Conservation (phyloP, 2,888 invertebrate genomes). For the Rhogogaster chlorosoma region DNA sequence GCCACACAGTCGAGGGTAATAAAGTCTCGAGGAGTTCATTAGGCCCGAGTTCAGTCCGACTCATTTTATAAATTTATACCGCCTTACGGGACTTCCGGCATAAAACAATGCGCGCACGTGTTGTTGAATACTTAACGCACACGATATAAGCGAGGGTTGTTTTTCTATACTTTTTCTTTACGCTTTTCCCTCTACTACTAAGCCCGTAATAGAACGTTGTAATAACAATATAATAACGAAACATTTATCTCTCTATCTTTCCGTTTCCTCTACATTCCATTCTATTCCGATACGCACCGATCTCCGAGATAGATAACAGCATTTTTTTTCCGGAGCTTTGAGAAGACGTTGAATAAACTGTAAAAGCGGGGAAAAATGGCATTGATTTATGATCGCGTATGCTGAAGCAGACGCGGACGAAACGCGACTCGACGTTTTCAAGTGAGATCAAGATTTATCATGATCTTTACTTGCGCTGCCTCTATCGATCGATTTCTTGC, state of each 20-base stretch:
- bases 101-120: constrained; percentile 42
- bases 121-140: constrained; percentile 31
- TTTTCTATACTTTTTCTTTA: neutral
- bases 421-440: constrained; percentile 4
- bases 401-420: neutral
- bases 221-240: neutral
- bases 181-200: neutral
- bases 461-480: neutral
- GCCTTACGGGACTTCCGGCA: constrained; percentile 37
- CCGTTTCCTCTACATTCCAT: neutral
- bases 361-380: neutral
- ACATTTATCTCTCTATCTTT: neutral
- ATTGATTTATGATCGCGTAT: constrained; percentile 27
- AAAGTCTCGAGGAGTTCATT: constrained; percentile 35
- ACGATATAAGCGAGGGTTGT: constrained; percentile 1
- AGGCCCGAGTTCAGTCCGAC: constrained; percentile 12
- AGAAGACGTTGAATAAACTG: neutral
- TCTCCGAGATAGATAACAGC: neutral
- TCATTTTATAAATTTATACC: constrained; percentile 39
- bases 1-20: constrained; percentile 22
- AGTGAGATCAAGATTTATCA: constrained; percentile 32
- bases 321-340: neutral
- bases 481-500: neutral
- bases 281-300: neutral
- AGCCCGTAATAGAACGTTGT: neutral